These are phyloP conservation scores for Etheostoma nigrum DNA, from an alignment of 2,797 vertebrate species.

Conservation along the genomic window DNA sequence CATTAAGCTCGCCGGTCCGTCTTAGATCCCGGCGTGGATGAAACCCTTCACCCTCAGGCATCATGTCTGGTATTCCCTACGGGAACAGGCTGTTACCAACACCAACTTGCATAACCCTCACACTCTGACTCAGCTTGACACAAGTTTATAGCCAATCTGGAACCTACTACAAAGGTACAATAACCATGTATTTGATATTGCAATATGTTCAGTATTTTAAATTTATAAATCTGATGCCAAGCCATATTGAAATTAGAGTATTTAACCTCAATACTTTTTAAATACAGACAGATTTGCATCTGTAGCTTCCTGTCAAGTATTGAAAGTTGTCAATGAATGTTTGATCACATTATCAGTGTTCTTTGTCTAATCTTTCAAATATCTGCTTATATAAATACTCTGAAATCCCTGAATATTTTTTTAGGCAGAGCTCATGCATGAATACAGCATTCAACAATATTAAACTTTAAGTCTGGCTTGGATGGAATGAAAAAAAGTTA, in stretches of 20 bases:
- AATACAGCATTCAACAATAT: not conserved
- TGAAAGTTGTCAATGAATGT: not conserved
- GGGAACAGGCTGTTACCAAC: slow-evolving; percentile 48
- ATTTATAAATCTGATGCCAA: not conserved
- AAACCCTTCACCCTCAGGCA: slow-evolving; percentile 44
- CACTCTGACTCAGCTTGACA: slow-evolving; percentile 38
- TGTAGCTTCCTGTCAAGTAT: not conserved
- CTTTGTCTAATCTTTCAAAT: not conserved
- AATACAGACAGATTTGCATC: not conserved
- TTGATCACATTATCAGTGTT: not conserved
- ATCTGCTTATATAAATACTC: not conserved
- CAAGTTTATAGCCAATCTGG: not conserved
- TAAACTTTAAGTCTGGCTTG: not conserved
- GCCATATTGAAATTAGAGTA: not conserved
- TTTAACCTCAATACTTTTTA: not conserved
- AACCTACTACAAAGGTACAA: not conserved
- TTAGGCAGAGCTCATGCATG: not conserved
- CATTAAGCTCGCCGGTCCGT: slow-evolving; percentile 41
- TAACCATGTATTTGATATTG: not conserved
- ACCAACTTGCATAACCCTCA: slow-evolving; percentile 16
- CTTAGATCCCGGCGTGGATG: slow-evolving; percentile 39
- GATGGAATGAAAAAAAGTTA: not conserved
- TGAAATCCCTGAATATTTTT: not conserved
- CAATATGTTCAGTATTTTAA: not conserved
- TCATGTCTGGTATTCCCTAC: slow-evolving; percentile 25